Evolutionary conservation across 2,113 vertebrate species (phyloP).

Genomic region (Miniopterus natalensis): DNA sequence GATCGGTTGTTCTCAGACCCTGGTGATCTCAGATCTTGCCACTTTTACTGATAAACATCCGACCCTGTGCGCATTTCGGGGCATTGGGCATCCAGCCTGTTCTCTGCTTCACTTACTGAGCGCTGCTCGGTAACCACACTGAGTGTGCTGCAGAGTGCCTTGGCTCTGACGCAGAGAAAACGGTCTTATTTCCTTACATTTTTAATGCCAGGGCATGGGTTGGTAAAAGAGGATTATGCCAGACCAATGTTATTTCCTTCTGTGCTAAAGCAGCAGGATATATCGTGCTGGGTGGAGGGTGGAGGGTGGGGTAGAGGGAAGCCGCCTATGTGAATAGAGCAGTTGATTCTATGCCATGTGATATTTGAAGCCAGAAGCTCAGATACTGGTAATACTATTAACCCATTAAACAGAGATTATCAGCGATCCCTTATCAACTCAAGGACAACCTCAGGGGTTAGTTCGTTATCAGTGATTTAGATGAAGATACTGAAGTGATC

Average conservation of each 20-base stretch:
- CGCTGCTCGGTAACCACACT: slow-evolving; percentile 59
- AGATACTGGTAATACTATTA: background rate
- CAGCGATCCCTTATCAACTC: background rate
- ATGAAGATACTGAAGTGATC: background rate
- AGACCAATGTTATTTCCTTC: slow-evolving; percentile 76
- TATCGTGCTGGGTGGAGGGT: background rate
- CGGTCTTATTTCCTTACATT: slow-evolving; percentile 64
- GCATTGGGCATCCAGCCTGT: background rate
- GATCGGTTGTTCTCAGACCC: background rate
- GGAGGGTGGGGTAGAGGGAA: background rate
- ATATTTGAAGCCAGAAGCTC: background rate
- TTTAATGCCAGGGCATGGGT: slow-evolving; percentile 63
- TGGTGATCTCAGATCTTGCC: slow-evolving; percentile 50
- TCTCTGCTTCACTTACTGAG: slow-evolving; percentile 43
- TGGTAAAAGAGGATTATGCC: slow-evolving; percentile 50
- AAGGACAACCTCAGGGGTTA: background rate
- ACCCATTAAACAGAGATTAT: background rate
- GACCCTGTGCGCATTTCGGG: background rate
- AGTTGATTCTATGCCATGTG: background rate
- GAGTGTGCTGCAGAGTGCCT: slow-evolving; percentile 37
- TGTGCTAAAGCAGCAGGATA: background rate
- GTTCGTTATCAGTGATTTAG: slow-evolving; percentile 38
- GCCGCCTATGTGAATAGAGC: background rate
- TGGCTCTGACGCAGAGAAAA: slow-evolving; percentile 47
- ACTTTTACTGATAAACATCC: slow-evolving; percentile 69